phyloP scores from a whole-genome alignment of 2,888 invertebrate species.

The Hydroisotoma schaefferi region DNA sequence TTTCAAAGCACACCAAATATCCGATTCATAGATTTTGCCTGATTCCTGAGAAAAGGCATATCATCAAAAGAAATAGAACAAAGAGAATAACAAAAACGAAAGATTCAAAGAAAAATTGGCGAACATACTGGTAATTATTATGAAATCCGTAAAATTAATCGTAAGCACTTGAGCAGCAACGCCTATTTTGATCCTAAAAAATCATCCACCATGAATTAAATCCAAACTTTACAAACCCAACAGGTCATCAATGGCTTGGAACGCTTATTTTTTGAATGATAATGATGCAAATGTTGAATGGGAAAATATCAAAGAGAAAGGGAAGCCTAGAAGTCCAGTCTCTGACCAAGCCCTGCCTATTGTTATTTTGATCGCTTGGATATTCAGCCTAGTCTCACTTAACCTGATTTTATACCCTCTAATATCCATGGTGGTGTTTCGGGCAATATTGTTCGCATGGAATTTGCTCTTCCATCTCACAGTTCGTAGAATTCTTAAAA shows the following conservation, averaged over 20 bases:
- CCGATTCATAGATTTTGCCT: too few species aligned
- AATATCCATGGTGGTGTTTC: not conserved
- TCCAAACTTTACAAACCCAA: too few species aligned
- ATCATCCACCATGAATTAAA: too few species aligned
- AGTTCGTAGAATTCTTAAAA: not conserved
- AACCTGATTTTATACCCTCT: not conserved
- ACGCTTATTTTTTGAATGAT: conserved; percentile 1
- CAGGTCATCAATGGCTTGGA: conserved; percentile 3
- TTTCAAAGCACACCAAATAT: too few species aligned
- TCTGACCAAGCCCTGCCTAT: not conserved
- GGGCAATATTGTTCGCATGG: not conserved
- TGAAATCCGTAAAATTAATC: too few species aligned
- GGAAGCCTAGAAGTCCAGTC: not conserved
- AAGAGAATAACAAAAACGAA: too few species aligned
- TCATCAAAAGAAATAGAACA: too few species aligned
- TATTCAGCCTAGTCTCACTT: not conserved
- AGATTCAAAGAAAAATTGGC: too few species aligned
- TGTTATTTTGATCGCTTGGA: conserved; percentile 1
- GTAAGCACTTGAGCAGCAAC: too few species aligned
- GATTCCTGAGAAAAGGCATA: too few species aligned
- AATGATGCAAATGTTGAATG: not conserved
- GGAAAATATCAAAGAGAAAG: conserved; percentile 4
- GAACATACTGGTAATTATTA: too few species aligned
- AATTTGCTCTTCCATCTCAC: not conserved
- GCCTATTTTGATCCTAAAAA: too few species aligned